Evolutionary conservation across 1,140 invertebrate species (phyloP).

Genomic region (Oryzaephilus surinamensis): DNA sequence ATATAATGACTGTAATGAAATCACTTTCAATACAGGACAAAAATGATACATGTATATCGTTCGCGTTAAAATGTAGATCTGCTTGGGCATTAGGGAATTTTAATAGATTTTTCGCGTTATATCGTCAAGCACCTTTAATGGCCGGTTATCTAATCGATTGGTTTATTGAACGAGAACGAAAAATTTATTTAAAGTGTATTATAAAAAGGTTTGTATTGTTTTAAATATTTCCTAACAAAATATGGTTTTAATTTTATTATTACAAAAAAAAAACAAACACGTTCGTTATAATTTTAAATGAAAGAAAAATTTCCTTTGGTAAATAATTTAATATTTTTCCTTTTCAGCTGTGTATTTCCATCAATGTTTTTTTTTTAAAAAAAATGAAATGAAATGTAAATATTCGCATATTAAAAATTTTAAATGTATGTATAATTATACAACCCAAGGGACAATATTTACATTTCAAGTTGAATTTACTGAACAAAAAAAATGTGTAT

Average conservation of each 20-base stretch:
- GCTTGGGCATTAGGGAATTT: slow-evolving; percentile 89
- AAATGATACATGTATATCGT: slow-evolving; percentile 70
- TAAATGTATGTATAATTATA: no score
- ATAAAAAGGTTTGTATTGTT: slow-evolving; percentile 86
- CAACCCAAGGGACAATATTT: no score
- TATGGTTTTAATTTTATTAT: slow-evolving; percentile 8
- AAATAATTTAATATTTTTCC: not conserved
- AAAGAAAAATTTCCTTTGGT: not conserved
- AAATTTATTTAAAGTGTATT: slow-evolving; percentile 78
- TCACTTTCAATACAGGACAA: slow-evolving; percentile 67
- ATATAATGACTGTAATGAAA: slow-evolving; percentile 83
- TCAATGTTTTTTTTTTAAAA: no score
- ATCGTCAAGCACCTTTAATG: slow-evolving; percentile 82
- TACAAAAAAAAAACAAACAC: not conserved
- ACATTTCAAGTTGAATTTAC: not conserved
- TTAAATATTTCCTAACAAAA: slow-evolving; percentile 12
- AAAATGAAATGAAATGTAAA: no score
- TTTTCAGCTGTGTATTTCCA: not conserved
- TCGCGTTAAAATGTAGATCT: slow-evolving; percentile 76
- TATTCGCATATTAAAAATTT: no score
- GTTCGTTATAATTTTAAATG: not conserved
- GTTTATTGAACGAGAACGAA: slow-evolving; percentile 89
- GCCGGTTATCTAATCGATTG: slow-evolving; percentile 94
- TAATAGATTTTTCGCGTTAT: slow-evolving; percentile 84
- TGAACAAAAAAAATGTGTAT: no score